phyloP scores from a whole-genome alignment of 2,113 vertebrate species.

The Corythoichthys haematopterus region DNA sequence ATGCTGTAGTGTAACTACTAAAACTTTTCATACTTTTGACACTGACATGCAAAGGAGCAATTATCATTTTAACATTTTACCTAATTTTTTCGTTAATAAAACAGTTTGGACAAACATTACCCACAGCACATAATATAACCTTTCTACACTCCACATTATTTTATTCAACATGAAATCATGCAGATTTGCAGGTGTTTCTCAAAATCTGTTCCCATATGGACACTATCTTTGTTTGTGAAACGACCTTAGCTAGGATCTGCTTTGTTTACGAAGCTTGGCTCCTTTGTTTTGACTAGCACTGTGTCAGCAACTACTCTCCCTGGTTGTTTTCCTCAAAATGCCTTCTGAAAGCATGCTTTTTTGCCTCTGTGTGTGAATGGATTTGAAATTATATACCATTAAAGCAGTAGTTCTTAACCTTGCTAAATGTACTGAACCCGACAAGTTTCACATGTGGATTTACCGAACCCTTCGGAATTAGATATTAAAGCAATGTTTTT shows the following conservation, averaged over 20 bases:
- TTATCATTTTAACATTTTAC: not conserved
- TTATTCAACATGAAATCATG: not conserved
- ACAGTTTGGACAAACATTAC: not conserved
- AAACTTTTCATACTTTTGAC: not conserved
- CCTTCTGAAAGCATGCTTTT: constrained; percentile 19
- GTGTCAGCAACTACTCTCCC: constrained; percentile 25
- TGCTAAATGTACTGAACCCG: no score
- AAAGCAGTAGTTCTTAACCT: no score
- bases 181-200: constrained; percentile 6
- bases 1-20: not conserved
- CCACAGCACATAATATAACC: not conserved
- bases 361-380: constrained; percentile 19
- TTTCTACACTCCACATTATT: not conserved
- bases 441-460: no score
- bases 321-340: constrained; percentile 23
- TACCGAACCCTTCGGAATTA: no score
- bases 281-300: constrained; percentile 46
- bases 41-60: not conserved
- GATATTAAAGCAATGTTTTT: no score
- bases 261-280: constrained; percentile 41
- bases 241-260: constrained; percentile 41
- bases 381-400: not conserved
- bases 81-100: not conserved
- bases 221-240: constrained; percentile 25
- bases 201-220: constrained; percentile 17